phyloP scores from a whole-genome alignment of 2,888 invertebrate genomes.

The Eupelmus urozonus region DNA sequence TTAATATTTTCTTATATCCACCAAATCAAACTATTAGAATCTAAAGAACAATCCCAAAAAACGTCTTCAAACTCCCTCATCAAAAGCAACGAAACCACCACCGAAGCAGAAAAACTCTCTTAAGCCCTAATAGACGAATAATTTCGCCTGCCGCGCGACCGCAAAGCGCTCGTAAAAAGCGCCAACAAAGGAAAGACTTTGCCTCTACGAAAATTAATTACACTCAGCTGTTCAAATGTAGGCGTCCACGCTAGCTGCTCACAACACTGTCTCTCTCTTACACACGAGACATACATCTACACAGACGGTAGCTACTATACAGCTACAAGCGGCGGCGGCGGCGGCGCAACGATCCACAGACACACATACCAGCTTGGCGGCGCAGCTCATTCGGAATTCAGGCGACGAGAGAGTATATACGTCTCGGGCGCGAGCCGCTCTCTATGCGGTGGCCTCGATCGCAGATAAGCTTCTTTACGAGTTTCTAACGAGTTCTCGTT shows the following conservation, averaged over 20 bases:
- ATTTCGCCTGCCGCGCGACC: too few relatives aligned
- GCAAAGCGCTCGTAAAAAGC: too few relatives aligned
- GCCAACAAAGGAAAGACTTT: too few relatives aligned
- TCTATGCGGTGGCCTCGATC: constrained; percentile 52
- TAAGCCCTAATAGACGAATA: too few relatives aligned
- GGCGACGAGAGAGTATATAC: constrained; percentile 25
- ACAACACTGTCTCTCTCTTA: neutral
- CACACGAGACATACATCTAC: neutral
- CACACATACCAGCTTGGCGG: neutral
- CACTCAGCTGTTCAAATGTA: neutral
- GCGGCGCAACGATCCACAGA: neutral
- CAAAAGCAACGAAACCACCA: too few relatives aligned
- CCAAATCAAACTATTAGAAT: too few relatives aligned
- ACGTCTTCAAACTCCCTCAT: too few relatives aligned
- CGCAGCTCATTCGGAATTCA: constrained; percentile 48
- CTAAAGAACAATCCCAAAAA: too few relatives aligned
- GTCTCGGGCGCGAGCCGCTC: neutral
- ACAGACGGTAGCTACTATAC: too few relatives aligned
- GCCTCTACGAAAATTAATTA: constrained; percentile 14
- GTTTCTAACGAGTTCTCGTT: constrained; percentile 60
- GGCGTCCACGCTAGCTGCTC: neutral
- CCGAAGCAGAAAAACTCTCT: too few relatives aligned
- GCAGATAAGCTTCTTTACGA: constrained; percentile 57
- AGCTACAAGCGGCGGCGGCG: too few relatives aligned
- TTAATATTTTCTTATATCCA: too few relatives aligned